A percentile compares a stretch with the other conserved stretches of the same genome.
Evolutionary conservation across 2,888 invertebrate species (phyloP).

Genomic region (Limnephilus marmoratus): DNA sequence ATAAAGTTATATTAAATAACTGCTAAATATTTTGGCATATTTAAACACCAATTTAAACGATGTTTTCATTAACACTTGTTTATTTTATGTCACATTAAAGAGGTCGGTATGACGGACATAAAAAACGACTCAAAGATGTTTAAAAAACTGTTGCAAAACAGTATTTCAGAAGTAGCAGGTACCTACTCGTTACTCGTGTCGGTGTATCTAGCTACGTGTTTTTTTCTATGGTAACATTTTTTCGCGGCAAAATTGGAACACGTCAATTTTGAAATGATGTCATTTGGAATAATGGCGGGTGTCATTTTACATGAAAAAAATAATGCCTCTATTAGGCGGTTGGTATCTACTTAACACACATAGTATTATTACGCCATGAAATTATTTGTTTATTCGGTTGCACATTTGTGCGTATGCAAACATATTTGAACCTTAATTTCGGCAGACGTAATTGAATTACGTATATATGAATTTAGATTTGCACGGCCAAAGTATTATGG

Average conservation of each 20-base stretch:
- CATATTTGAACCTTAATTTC: no score
- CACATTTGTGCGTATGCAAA: no score
- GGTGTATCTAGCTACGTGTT: not conserved
- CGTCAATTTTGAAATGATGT: slow-evolving; percentile 39
- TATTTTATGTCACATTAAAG: not conserved
- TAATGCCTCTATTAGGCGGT: not conserved
- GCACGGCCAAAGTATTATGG: no score
- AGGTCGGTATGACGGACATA: not conserved
- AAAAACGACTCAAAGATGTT: not conserved
- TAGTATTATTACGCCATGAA: not conserved
- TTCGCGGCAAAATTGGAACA: slow-evolving; percentile 29
- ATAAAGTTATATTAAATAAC: not conserved
- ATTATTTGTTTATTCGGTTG: no score
- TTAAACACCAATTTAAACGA: not conserved
- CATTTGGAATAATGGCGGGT: slow-evolving; percentile 7
- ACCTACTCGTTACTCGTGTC: not conserved
- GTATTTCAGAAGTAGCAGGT: not conserved
- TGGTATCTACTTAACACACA: not conserved
- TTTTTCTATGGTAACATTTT: slow-evolving; percentile 18
- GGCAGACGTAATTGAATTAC: no score
- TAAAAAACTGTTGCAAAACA: not conserved
- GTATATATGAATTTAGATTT: no score
- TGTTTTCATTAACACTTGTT: not conserved
- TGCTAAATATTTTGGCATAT: not conserved
- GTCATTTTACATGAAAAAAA: not conserved